These are phyloP conservation scores for Lepeophtheirus salmonis DNA, from an alignment of 1,140 invertebrate species.

Conservation along the genomic window DNA sequence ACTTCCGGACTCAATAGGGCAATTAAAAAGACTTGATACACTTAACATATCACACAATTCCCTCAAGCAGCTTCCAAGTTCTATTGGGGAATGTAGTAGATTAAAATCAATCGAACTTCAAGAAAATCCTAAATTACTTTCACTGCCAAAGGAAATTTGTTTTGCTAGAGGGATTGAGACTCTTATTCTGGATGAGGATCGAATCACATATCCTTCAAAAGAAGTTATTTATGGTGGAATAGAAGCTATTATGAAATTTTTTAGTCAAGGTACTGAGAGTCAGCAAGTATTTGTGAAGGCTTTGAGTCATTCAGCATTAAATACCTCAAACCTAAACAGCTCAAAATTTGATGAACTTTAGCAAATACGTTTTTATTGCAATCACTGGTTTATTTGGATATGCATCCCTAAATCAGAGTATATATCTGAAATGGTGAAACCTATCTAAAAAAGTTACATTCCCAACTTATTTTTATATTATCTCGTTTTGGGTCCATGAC, in stretches of 20 bases:
- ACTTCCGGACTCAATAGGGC: slow-evolving; percentile 7
- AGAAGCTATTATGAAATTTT: slow-evolving; percentile 10
- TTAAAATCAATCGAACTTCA: slow-evolving; percentile 6
- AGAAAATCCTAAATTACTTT: slow-evolving; percentile 1
- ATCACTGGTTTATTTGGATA: too few relatives aligned
- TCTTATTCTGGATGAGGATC: neutral
- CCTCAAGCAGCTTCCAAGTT: slow-evolving; percentile 8
- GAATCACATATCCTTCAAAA: neutral
- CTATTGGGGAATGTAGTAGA: neutral
- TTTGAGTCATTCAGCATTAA: too few relatives aligned
- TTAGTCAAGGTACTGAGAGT: slow-evolving; percentile 9
- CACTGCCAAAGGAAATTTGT: slow-evolving; percentile 10
- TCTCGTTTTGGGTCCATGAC: too few relatives aligned
- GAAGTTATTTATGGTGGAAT: neutral
- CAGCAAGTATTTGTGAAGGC: too few relatives aligned
- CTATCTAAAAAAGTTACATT: too few relatives aligned
- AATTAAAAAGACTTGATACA: slow-evolving; percentile 4
- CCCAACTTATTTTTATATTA: too few relatives aligned
- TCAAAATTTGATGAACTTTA: too few relatives aligned
- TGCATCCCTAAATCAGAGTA: too few relatives aligned
- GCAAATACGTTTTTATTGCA: too few relatives aligned
- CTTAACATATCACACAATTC: slow-evolving; percentile 8
- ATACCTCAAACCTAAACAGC: too few relatives aligned
- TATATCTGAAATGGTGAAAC: too few relatives aligned
- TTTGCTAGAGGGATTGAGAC: neutral